Percentiles rank a stretch among this genome's conserved stretches.
These are phyloP conservation scores for Nasua narica DNA, from an alignment of 2,797 vertebrate genomes.

Conservation along the genomic window DNA sequence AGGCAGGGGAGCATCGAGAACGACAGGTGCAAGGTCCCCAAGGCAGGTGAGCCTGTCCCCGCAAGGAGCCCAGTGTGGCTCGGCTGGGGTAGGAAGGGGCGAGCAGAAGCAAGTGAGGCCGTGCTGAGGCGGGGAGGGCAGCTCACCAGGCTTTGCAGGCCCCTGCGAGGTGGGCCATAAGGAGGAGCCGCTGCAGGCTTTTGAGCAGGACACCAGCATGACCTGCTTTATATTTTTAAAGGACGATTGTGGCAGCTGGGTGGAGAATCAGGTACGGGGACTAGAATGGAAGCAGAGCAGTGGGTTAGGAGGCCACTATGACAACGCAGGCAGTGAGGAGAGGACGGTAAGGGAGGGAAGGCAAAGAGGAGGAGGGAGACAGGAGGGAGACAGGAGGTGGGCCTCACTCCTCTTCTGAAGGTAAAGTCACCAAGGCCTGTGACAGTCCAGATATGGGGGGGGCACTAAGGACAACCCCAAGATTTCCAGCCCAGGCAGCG, in stretches of 20 bases:
- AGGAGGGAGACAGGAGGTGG: too few species aligned
- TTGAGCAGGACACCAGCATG: background rate
- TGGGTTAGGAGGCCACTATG: background rate
- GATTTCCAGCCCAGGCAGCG: background rate
- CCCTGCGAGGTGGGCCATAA: rapidly evolving
- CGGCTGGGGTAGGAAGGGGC: background rate
- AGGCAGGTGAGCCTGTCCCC: background rate
- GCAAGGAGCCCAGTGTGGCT: background rate
- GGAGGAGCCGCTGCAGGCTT: background rate
- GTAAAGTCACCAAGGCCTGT: background rate
- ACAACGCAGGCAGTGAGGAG: background rate
- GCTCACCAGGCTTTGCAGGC: background rate
- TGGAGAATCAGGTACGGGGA: background rate
- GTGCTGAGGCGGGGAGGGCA: background rate
- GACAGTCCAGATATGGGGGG: background rate
- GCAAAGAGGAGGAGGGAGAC: too few species aligned
- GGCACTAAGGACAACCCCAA: background rate
- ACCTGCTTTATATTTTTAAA: background rate
- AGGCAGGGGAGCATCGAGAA: background rate
- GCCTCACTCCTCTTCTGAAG: background rate
- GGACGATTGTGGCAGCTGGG: background rate
- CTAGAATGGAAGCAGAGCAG: background rate
- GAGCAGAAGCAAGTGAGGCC: background rate
- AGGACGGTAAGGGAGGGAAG: rapidly evolving
- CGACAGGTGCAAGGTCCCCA: background rate